phyloP scores from a whole-genome alignment of 1,140 invertebrate genomes.

The Campoletis sonorensis region DNA sequence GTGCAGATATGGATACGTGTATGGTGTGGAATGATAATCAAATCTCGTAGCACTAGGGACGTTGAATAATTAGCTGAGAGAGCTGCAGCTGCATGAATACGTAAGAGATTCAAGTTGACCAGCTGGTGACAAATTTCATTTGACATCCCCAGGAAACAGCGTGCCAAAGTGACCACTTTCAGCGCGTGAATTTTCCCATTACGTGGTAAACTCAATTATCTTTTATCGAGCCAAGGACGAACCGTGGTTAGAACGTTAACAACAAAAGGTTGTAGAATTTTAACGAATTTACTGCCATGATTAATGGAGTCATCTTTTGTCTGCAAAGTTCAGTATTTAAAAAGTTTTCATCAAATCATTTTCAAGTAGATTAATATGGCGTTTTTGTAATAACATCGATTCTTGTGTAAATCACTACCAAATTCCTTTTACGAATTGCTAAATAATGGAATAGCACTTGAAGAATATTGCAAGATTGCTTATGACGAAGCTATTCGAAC shows the following conservation, averaged over 20 bases:
- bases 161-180: background rate
- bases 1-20: background rate
- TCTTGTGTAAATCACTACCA: no score
- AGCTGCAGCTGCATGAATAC: background rate
- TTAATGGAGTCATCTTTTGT: background rate
- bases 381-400: no score
- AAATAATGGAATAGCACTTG: background rate
- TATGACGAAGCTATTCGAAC: background rate
- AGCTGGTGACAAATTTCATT: background rate
- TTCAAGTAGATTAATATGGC: background rate
- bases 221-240: constrained; percentile 10
- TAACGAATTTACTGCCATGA: background rate
- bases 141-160: background rate
- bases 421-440: background rate
- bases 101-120: background rate
- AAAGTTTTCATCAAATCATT: background rate
- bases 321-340: background rate
- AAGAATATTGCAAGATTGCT: background rate
- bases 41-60: background rate
- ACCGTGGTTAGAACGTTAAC: background rate
- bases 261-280: background rate
- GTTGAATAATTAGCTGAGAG: constrained; percentile 26
- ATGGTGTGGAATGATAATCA: constrained; percentile 21
- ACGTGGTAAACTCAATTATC: background rate
- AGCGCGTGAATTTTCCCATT: background rate